A percentile compares a stretch with the other conserved stretches of the same genome.
phyloP scores from a whole-genome alignment of 2,797 vertebrate species.

The Lateolabrax maculatus region DNA sequence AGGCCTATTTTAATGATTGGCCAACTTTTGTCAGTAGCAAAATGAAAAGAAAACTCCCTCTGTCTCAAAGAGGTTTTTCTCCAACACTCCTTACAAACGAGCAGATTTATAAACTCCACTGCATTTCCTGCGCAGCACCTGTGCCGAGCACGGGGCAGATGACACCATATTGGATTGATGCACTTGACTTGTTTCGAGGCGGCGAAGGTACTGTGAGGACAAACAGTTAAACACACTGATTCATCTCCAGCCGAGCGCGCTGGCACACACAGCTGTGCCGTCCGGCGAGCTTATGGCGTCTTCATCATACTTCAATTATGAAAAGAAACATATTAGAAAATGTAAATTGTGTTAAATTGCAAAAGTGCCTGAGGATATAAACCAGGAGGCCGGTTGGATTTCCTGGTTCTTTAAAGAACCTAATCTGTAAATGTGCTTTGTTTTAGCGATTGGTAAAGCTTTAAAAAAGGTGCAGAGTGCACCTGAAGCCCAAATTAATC shows the following conservation, averaged over 20 bases:
- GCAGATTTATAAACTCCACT: slow-evolving; percentile 33
- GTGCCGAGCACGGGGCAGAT: slow-evolving; percentile 87
- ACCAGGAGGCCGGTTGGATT: slow-evolving; percentile 23
- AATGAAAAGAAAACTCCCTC: background rate
- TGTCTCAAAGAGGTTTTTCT: background rate
- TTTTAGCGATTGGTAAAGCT: background rate
- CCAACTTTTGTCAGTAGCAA: background rate
- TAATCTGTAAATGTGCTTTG: background rate
- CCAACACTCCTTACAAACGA: background rate
- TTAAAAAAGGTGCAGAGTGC: background rate
- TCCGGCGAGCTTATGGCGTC: slow-evolving; percentile 74
- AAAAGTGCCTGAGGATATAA: slow-evolving; percentile 54
- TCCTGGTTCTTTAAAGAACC: slow-evolving; percentile 10
- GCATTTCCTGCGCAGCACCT: slow-evolving; percentile 83
- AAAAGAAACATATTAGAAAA: slow-evolving; percentile 71
- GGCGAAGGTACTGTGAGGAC: slow-evolving; percentile 86
- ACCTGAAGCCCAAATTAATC: no score
- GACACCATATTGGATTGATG: slow-evolving; percentile 93
- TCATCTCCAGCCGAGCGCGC: slow-evolving; percentile 79
- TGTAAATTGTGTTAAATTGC: slow-evolving; percentile 73
- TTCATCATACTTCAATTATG: slow-evolving; percentile 85
- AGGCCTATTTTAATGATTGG: background rate
- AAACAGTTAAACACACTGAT: slow-evolving; percentile 84
- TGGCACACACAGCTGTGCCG: slow-evolving; percentile 77
- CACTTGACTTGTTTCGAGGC: slow-evolving; percentile 90